These are phyloP conservation scores for Folsomia manolachei DNA, from an alignment of 2,888 invertebrate species.

Conservation along the genomic window DNA sequence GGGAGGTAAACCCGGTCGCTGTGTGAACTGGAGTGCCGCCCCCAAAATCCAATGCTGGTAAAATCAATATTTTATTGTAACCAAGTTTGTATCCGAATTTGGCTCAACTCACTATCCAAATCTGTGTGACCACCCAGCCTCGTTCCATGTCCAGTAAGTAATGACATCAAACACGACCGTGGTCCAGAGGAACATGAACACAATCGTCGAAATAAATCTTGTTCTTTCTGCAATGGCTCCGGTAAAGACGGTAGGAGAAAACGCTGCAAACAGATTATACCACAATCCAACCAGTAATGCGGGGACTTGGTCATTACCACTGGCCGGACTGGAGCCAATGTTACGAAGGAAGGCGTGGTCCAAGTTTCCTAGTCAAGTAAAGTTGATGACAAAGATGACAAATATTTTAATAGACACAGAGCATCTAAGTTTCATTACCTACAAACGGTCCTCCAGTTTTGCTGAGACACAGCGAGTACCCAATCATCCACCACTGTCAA, in stretches of 20 bases:
- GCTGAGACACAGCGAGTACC: not conserved
- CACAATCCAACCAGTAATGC: not conserved
- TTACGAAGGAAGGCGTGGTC: not conserved
- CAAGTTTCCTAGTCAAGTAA: not conserved
- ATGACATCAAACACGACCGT: constrained; percentile 33
- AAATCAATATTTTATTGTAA: too few relatives aligned
- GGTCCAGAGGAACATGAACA: constrained; percentile 41
- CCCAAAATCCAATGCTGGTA: constrained; percentile 35
- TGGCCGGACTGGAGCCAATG: not conserved
- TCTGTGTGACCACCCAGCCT: not conserved
- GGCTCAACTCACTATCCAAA: too few relatives aligned
- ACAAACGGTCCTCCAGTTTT: not conserved
- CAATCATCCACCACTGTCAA: not conserved
- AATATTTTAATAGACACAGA: not conserved
- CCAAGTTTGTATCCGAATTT: too few relatives aligned
- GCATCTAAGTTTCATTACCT: not conserved
- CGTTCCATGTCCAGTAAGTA: not conserved
- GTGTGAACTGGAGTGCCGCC: constrained; percentile 37
- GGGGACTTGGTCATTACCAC: not conserved
- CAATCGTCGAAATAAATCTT: constrained; percentile 35
- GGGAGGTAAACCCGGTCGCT: constrained; percentile 38
- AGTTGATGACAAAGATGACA: not conserved
- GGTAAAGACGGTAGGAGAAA: constrained; percentile 42
- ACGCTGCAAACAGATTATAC: not conserved
- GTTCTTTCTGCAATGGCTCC: constrained; percentile 47